Evolutionary conservation across 2,888 invertebrate species (phyloP).

Genomic region (Eulithis testata): DNA sequence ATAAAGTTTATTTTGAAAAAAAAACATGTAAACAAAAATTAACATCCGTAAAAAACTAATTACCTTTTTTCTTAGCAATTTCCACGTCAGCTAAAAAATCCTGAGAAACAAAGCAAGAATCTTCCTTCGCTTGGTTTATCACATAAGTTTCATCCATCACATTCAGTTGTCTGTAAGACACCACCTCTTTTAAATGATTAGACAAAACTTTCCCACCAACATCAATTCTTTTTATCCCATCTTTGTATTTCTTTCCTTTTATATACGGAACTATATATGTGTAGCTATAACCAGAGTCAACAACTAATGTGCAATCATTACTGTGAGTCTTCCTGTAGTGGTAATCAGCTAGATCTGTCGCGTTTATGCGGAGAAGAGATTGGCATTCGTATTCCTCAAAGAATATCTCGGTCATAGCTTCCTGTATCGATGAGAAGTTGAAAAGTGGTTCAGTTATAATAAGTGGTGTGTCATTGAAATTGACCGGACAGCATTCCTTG

Average conservation of each 20-base stretch:
- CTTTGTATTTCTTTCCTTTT: conserved; percentile 87
- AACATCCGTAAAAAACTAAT: not conserved
- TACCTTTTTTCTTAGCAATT: conserved; percentile 83
- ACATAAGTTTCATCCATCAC: conserved; percentile 99
- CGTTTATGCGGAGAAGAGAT: conserved; percentile 91
- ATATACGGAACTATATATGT: conserved; percentile 97
- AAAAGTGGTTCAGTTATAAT: conserved; percentile 97
- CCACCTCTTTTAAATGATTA: conserved; percentile 98
- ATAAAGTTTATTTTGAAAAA: too few species aligned
- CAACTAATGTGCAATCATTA: conserved; percentile 90
- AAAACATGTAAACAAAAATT: not conserved
- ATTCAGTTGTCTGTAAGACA: conserved; percentile 97
- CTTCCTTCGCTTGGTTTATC: conserved; percentile 99
- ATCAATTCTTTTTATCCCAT: conserved; percentile 93
- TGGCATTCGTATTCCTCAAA: conserved; percentile 98
- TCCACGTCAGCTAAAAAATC: conserved; percentile 93
- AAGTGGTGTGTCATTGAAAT: conserved; percentile 81
- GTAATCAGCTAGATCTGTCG: conserved; percentile 92
- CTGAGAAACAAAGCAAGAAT: conserved; percentile 96
- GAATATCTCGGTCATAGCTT: conserved; percentile 97
- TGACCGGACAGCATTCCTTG: conserved; percentile 91
- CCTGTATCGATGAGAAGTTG: conserved; percentile 96
- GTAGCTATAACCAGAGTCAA: conserved; percentile 98
- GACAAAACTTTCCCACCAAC: conserved; percentile 98
- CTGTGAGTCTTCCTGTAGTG: conserved; percentile 84